Evolutionary conservation across 2,888 invertebrate species (phyloP).

Genomic region (Darwinula stevensoni): DNA sequence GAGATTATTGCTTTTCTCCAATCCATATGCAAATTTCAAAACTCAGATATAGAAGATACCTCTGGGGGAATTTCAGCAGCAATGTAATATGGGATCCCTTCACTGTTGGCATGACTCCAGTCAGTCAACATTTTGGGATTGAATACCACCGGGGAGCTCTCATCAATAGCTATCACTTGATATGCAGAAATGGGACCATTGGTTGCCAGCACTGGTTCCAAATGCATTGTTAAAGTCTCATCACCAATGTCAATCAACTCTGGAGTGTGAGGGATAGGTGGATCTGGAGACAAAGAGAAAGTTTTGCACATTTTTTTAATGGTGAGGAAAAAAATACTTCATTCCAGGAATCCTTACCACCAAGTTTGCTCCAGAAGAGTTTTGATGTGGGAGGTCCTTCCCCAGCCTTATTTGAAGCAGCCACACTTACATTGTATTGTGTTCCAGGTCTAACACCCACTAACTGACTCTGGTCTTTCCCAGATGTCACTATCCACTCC

Average conservation of each 20-base stretch:
- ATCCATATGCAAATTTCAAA: constrained; percentile 9
- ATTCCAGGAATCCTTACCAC: constrained; percentile 15
- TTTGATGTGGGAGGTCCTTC: constrained; percentile 22
- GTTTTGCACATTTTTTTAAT: constrained; percentile 1
- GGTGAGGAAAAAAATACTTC: too few species aligned
- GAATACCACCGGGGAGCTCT: constrained; percentile 25
- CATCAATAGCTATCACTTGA: constrained; percentile 37
- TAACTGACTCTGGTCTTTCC: too few species aligned
- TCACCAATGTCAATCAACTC: constrained; percentile 27
- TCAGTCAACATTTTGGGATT: constrained; percentile 28
- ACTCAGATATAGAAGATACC: constrained; percentile 12
- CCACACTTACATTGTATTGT: constrained; percentile 37
- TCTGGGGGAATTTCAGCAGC: constrained; percentile 42
- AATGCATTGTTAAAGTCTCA: constrained; percentile 29
- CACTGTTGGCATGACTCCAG: constrained; percentile 30
- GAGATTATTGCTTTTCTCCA: too few species aligned
- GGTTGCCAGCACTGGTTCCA: constrained; percentile 34
- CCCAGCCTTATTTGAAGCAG: constrained; percentile 25
- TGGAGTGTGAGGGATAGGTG: constrained; percentile 32
- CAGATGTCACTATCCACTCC: too few species aligned
- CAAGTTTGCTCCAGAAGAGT: constrained; percentile 35
- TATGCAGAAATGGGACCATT: constrained; percentile 49
- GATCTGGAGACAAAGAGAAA: constrained; percentile 21
- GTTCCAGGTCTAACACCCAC: constrained; percentile 35
- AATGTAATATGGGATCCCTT: constrained; percentile 45